Base-by-base conservation (phyloP, 2,888 invertebrate species). In the Oscheius sp. region DNA sequence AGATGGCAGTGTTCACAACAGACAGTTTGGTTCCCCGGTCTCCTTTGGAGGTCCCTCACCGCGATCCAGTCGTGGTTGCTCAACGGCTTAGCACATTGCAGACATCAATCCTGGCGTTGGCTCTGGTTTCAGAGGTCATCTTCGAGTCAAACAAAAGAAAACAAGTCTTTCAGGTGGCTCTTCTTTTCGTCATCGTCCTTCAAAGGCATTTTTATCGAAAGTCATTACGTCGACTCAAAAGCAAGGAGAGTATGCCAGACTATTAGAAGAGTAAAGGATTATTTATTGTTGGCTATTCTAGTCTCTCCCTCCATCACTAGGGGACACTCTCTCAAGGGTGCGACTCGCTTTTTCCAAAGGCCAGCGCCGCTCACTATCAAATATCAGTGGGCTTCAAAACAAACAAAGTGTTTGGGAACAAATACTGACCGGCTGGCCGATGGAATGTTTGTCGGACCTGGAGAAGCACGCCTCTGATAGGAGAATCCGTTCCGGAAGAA, bases 321-420 rank as follows among this genome's bases (percentile, higher is more conserved):
- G 44, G 44, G 26, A 32, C 59, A 41, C 59, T 59, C 26, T 26
- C 41, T 26, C 38, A 44, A 44, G 59, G 22, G 59, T 41, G 26
- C 44, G 59, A 32, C 33, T 32, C 24, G 54, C 59, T 59, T 59
- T 59, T 59, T 59, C 59, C 44, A 44, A 59, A 44, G 44, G 44
- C 59, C 8, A 33, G 20, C 20, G 32, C 59, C 59, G 59, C 59
- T 59, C 59, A 59, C 59, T 59, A 59, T 59, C 59, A 59, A 59
- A 59, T 59, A 59, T 59, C 59, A 59, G 59, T 59, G 59, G 44
- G 59, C 59, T 59, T 59, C 59, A 44, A 44, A 44, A 59, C 59
- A 59, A 59, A 59, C 59, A 59, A 59, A 59, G 59, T 59, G 59
- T 59, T 59, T 59, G 59, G 41, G 30, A 41, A 59, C 41, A 59